These are phyloP conservation scores for Caradrina kadenii DNA, from an alignment of 2,888 invertebrate genomes.

Conservation along the genomic window DNA sequence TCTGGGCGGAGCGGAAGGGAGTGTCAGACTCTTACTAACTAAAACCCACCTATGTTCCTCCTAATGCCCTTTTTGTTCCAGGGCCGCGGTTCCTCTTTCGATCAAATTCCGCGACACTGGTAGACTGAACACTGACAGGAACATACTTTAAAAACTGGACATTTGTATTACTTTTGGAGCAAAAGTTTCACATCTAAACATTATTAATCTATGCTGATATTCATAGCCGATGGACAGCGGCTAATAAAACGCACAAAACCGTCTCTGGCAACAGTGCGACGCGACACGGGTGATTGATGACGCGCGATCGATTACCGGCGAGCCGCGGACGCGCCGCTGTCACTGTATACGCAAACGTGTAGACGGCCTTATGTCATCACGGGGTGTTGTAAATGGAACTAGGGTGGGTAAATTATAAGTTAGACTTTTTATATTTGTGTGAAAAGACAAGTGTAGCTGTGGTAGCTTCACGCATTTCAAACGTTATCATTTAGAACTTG, in stretches of 20 bases:
- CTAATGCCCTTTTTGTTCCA: too few species aligned
- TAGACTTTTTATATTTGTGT: background rate
- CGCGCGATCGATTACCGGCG: conserved; percentile 51
- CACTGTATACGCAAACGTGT: conserved; percentile 51
- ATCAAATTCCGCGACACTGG: too few species aligned
- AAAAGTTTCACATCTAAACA: conserved; percentile 1
- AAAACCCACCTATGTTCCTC: too few species aligned
- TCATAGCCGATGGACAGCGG: conserved; percentile 63
- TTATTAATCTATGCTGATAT: conserved; percentile 49
- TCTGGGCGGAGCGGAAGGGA: too few species aligned
- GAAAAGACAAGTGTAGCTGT: background rate
- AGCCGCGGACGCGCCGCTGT: conserved; percentile 48
- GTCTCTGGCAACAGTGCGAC: conserved; percentile 72
- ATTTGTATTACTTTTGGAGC: too few species aligned
- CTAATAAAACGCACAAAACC: conserved; percentile 79
- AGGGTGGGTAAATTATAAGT: background rate
- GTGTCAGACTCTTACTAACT: too few species aligned
- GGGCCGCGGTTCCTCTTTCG: too few species aligned
- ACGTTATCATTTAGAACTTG: too few species aligned
- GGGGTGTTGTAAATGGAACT: conserved; percentile 15
- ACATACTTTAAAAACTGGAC: too few species aligned
- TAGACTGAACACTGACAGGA: too few species aligned
- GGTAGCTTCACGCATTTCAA: background rate
- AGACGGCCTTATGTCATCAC: conserved; percentile 57
- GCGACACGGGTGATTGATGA: conserved; percentile 66